Evolutionary conservation across 2,113 vertebrate genomes (phyloP), one percentile per base, ranked within the genome.

Genomic region (Gnathonemus echidnorhynchus): DNA sequence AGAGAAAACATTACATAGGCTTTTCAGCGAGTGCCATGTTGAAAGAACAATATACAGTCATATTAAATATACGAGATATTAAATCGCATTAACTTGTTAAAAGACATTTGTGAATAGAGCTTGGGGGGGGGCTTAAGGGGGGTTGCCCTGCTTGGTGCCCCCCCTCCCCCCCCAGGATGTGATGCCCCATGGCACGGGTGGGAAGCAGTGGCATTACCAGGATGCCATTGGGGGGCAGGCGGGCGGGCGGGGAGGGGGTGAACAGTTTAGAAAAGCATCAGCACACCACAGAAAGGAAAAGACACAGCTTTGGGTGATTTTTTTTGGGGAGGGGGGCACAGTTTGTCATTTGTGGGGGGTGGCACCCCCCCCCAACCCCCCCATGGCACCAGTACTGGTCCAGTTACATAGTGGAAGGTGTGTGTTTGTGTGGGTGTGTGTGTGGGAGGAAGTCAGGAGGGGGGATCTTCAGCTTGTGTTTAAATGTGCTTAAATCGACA

Each of bases 341-440:
- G 3, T 19, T 21, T 66, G 56, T 13, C 19, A 24, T 58, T 58
- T 58, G 21, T 95, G 91, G 92, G 31, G 31, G 27, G 2, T 50
- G 49, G 49, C 49, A 50, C 11, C 49, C 49, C 49, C 49, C 31
- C n/a, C n/a, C n/a, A n/a, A n/a, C 91, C 90, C 89, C 88, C 58
- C 88, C 93, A 87, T 92, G 92, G 89, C 92, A 58, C 8, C 24
- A 27, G 3, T 10, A 27, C n/a, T 27, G n/a, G n/a, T 27, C 58
- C 85, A 89, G 90, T 91, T 53, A 88, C 90, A 88, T 45, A 86
- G 88, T 90, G 90, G n/a, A 42, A 58, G 50, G 50, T 53, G 56
- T 85, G 45, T 45, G 45, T 48, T 1, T 83, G 19, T 21, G 35
- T 45, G 31, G 15, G 21, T 9, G 80, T 48, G 4, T 42, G 39